A percentile compares a stretch with the other conserved stretches of the same genome.
Conservation (phyloP, 2,113 vertebrate genomes). For the Isurus oxyrinchus region DNA sequence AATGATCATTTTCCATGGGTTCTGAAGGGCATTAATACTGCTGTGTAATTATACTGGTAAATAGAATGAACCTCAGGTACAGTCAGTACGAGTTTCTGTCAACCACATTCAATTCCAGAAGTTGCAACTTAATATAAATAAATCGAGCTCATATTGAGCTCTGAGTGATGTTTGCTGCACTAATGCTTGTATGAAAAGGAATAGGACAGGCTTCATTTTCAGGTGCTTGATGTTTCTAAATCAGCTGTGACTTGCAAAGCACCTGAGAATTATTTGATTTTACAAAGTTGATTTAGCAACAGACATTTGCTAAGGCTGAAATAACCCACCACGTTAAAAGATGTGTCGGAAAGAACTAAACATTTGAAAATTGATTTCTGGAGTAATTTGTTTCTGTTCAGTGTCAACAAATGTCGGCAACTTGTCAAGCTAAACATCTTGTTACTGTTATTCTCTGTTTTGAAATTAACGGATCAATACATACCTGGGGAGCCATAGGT, state of each 20-base stretch:
- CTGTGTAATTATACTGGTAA: not conserved
- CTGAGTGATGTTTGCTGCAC: not conserved
- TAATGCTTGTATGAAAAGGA: not conserved
- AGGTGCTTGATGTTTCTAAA: not conserved
- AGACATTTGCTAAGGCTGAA: not conserved
- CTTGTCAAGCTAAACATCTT: not conserved
- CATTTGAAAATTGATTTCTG: not conserved
- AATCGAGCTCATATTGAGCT: not conserved
- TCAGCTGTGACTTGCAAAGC: not conserved
- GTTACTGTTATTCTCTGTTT: not conserved
- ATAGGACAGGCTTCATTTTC: slow-evolving; percentile 1
- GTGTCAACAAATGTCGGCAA: not conserved
- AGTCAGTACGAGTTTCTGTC: not conserved
- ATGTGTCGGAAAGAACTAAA: not conserved
- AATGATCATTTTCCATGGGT: not conserved
- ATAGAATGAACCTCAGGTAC: not conserved
- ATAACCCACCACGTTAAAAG: not conserved
- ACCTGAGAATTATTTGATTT: not conserved
- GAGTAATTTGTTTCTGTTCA: not conserved
- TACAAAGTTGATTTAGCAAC: not conserved
- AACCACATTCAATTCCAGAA: not conserved
- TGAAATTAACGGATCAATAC: slow-evolving; percentile 37
- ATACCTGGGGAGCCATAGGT: slow-evolving; percentile 68
- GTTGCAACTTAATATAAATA: not conserved
- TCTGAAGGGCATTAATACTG: not conserved